These are phyloP conservation scores for Melanotus villosus DNA, from an alignment of 2,888 invertebrate species.

Conservation along the genomic window DNA sequence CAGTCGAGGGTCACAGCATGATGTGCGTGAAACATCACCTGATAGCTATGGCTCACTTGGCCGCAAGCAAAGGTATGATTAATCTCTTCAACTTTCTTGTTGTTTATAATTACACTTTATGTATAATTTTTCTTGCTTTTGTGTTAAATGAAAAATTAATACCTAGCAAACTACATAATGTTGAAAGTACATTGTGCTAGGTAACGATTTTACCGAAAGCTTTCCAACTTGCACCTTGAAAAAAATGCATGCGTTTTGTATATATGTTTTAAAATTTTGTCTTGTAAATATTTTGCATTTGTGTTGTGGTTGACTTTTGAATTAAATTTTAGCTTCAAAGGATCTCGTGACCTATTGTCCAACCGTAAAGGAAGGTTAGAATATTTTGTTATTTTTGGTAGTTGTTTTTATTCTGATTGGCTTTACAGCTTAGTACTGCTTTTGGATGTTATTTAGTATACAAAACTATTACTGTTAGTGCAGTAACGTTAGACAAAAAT, in stretches of 20 bases:
- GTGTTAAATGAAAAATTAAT: slow-evolving; percentile 16
- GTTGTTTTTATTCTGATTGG: background rate
- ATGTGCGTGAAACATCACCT: slow-evolving; percentile 81
- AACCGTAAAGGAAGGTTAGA: slow-evolving; percentile 69
- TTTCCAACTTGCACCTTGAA: too few relatives aligned
- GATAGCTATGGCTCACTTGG: slow-evolving; percentile 78
- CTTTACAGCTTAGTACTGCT: slow-evolving; percentile 1
- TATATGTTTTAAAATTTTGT: background rate
- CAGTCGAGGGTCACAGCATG: slow-evolving; percentile 84
- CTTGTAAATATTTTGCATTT: slow-evolving; percentile 3
- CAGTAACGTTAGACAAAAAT: too few relatives aligned
- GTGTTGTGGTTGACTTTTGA: slow-evolving; percentile 28
- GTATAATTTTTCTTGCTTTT: slow-evolving; percentile 9
- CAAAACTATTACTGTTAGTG: too few relatives aligned
- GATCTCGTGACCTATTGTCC: slow-evolving; percentile 73
- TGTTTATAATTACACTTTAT: background rate
- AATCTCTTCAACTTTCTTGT: slow-evolving; percentile 44
- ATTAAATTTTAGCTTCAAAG: slow-evolving; percentile 72
- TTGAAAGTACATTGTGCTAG: too few relatives aligned
- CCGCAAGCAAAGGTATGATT: slow-evolving; percentile 84
- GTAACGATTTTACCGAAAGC: too few relatives aligned
- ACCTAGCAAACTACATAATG: background rate
- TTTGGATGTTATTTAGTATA: too few relatives aligned
- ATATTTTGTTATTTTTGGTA: slow-evolving; percentile 48
- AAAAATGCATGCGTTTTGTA: background rate